phyloP scores from a whole-genome alignment of 2,888 invertebrate species.

The Drosophila leonis region DNA sequence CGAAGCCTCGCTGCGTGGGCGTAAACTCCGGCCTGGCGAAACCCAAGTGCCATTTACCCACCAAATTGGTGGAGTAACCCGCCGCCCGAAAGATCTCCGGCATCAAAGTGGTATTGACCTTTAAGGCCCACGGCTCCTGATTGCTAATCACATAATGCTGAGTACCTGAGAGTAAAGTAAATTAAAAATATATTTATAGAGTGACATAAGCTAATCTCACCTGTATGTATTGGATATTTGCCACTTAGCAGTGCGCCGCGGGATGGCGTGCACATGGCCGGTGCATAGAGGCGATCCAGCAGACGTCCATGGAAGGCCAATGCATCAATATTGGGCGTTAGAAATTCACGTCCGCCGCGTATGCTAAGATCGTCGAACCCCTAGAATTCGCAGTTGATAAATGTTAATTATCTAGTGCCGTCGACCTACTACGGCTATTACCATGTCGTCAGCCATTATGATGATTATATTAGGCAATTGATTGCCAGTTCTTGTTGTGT shows the following conservation, averaged over 20 bases:
- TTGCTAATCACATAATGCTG: conserved; percentile 90
- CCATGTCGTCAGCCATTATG: conserved; percentile 94
- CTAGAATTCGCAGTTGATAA: conserved; percentile 85
- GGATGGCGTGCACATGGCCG: conserved; percentile 94
- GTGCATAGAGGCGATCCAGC: conserved; percentile 92
- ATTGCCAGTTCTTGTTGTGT: conserved; percentile 15
- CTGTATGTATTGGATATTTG: conserved; percentile 93
- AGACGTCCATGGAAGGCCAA: conserved; percentile 94
- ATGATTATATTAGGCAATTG: conserved; percentile 89
- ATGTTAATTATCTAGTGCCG: not conserved
- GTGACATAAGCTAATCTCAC: conserved; percentile 77
- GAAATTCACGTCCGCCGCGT: conserved; percentile 94
- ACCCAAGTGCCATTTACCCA: conserved; percentile 97
- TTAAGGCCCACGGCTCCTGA: conserved; percentile 90
- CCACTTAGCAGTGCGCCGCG: conserved; percentile 93
- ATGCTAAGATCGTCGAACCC: conserved; percentile 97
- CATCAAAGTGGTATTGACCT: conserved; percentile 88
- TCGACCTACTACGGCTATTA: conserved; percentile 85
- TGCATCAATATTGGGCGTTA: conserved; percentile 95
- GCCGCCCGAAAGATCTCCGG: conserved; percentile 89
- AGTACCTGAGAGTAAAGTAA: conserved; percentile 87
- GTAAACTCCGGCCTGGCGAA: conserved; percentile 88
- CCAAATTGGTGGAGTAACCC: conserved; percentile 92
- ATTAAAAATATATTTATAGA: not conserved
- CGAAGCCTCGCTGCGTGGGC: conserved; percentile 91